Evolutionary conservation across 2,888 invertebrate species (phyloP).

Genomic region (Onchidella celtica): DNA sequence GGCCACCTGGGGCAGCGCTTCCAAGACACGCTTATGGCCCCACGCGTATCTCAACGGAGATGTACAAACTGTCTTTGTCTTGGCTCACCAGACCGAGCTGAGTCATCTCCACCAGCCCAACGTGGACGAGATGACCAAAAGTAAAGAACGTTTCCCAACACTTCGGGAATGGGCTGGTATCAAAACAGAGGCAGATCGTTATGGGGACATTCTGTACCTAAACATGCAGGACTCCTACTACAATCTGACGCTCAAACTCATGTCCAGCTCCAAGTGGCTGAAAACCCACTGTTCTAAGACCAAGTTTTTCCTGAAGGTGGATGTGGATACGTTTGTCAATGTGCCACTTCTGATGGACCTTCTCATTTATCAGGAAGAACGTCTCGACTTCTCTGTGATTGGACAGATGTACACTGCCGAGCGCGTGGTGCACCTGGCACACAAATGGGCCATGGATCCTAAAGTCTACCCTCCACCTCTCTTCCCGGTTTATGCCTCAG

Average conservation of each 20-base stretch:
- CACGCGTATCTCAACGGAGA: constrained; percentile 2
- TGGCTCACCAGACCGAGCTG: constrained; percentile 8
- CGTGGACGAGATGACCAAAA: not conserved
- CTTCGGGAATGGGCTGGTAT: not conserved
- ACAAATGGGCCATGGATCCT: constrained; percentile 17
- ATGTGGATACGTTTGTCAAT: constrained; percentile 30
- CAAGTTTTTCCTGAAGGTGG: constrained; percentile 38
- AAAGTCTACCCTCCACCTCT: constrained; percentile 11
- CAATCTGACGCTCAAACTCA: constrained; percentile 36
- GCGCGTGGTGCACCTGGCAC: not conserved
- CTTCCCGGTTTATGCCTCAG: constrained; percentile 36
- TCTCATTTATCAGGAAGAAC: constrained; percentile 7
- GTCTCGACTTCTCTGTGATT: constrained; percentile 6
- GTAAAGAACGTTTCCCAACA: not conserved
- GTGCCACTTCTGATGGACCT: constrained; percentile 31
- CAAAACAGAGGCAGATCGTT: not conserved
- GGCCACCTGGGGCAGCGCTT: constrained; percentile 28
- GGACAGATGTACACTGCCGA: not conserved
- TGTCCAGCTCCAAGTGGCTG: constrained; percentile 34
- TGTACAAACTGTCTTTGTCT: constrained; percentile 22
- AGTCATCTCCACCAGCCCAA: not conserved
- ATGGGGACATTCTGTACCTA: constrained; percentile 34
- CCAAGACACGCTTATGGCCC: constrained; percentile 30
- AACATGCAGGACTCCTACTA: constrained; percentile 45
- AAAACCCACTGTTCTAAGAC: constrained; percentile 15